A percentile compares a stretch with the other conserved stretches of the same genome.
phyloP scores from a whole-genome alignment of 2,797 vertebrate species.

The Emys orbicularis region DNA sequence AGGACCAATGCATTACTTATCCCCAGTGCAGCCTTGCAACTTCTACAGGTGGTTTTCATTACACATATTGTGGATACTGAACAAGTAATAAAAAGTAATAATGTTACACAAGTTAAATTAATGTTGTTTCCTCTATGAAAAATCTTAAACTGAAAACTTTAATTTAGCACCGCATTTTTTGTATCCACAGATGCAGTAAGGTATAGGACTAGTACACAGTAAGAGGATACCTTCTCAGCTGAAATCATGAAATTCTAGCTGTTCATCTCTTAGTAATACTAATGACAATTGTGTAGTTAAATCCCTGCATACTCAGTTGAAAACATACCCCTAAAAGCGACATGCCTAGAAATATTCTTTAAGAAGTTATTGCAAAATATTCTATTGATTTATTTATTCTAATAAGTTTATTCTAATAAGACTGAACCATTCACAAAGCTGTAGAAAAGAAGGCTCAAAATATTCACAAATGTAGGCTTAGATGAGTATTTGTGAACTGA shows the following conservation, averaged over 20 bases:
- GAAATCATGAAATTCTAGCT: conserved; percentile 29
- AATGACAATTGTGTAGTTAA: conserved; percentile 23
- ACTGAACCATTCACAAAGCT: conserved; percentile 41
- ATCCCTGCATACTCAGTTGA: conserved; percentile 3
- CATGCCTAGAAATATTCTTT: conserved; percentile 31
- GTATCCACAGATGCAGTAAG: not conserved
- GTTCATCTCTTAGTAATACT: not conserved
- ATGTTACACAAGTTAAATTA: not conserved
- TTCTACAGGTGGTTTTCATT: not conserved
- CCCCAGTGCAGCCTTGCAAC: not conserved
- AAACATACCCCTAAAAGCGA: conserved; percentile 12
- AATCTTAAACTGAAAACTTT: conserved; percentile 14
- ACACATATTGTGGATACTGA: not conserved
- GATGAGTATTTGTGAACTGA: conserved; percentile 15
- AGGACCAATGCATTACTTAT: not conserved
- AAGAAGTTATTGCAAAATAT: conserved; percentile 40
- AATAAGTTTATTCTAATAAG: conserved; percentile 56
- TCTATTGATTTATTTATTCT: conserved; percentile 39
- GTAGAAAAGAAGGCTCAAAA: not conserved
- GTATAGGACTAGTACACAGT: not conserved
- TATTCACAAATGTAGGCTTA: conserved; percentile 46
- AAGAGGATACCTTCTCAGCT: not conserved
- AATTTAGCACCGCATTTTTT: conserved; percentile 9
- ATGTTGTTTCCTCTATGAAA: conserved; percentile 12
- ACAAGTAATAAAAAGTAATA: conserved; percentile 22